Base-by-base conservation (phyloP, 2,113 vertebrate species). In the Steatornis caripensis region DNA sequence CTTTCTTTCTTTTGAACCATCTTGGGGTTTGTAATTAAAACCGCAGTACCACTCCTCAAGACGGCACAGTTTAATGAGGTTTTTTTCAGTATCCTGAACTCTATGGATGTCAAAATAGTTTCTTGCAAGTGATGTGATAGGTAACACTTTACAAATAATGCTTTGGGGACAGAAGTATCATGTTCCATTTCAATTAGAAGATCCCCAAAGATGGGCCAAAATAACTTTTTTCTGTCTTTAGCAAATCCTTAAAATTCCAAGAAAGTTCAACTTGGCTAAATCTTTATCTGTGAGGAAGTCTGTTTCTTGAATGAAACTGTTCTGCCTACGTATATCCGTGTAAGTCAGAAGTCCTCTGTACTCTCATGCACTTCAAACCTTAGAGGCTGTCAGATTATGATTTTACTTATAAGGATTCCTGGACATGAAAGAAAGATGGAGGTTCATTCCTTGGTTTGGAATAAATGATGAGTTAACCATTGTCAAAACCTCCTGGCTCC, bases 391-490 rank as follows among this genome's bases (percentile, higher is more conserved):
- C 68, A 74, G 55, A 76, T 92, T 68, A 60, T 70, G 34, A 32
- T 93, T 76, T 78, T 45, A 84, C 88, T 95, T 84, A 81, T 34
- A 90, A 53, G 74, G 72, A 97, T 87, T 87, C 80, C 69, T 39
- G 43, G 45, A 68, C 16, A 89, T 72, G 78, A 84, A 55, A 86
- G 66, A 80, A 83, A 88, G 46, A 77, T 77, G 68, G 86, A 78
- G 72, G 20, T 68, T 92, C 51, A 70, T 79, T 94, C 72, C 72
- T 86, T 70, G 69, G 55, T 87, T 92, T 93, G 92, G 86, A 95
- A 96, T 90, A 93, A 93, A 94, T 89, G 83, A 96, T 89, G 69
- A 96, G 51, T 57, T 86, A 94, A 84, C 77, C 65, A 64, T 49
- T 91, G 92, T 80, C 69, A 90, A 66, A 81, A 34, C 54, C 79